Percentiles rank a stretch among this genome's conserved stretches.
Evolutionary conservation across 2,113 vertebrate species (phyloP).

Genomic region (Syngnathoides biaculeatus): DNA sequence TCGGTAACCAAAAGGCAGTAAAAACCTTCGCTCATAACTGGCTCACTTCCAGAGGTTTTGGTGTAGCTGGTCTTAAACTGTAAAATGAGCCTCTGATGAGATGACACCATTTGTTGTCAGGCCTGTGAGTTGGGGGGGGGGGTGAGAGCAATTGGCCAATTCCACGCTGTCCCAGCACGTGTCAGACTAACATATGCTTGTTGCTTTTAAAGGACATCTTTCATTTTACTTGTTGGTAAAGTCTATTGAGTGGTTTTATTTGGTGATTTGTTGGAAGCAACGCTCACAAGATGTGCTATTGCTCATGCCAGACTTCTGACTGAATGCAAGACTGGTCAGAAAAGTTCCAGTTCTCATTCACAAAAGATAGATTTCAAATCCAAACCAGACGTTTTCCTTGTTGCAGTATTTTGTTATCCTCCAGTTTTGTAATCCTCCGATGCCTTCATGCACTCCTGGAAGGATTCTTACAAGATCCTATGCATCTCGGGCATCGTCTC

Average conservation of each 20-base stretch:
- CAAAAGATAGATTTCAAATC: not conserved
- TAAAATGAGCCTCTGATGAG: conserved; percentile 21
- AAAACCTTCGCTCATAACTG: conserved; percentile 8
- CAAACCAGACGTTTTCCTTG: not conserved
- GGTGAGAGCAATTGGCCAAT: conserved; percentile 12
- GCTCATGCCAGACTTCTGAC: conserved; percentile 58
- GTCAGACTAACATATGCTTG: conserved; percentile 5
- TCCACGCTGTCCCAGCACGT: conserved; percentile 11
- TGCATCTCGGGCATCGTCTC: not conserved
- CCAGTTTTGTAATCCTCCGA: not conserved
- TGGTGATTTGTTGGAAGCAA: not conserved
- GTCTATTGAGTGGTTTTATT: not conserved
- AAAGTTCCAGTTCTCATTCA: not conserved
- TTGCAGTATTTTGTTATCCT: not conserved
- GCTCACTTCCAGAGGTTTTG: conserved; percentile 3
- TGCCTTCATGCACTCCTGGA: not conserved
- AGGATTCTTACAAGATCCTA: not conserved
- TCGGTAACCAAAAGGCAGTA: conserved; percentile 13
- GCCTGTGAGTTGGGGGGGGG: not conserved
- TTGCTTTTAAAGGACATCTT: not conserved
- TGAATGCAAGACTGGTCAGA: conserved; percentile 8
- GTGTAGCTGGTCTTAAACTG: conserved; percentile 6
- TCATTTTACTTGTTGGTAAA: not conserved
- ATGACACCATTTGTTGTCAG: conserved; percentile 47
- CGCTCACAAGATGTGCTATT: conserved; percentile 29